Base-by-base conservation (phyloP, 37 sponge, comb jelly and placozoan species). In the Agelas oroides region DNA sequence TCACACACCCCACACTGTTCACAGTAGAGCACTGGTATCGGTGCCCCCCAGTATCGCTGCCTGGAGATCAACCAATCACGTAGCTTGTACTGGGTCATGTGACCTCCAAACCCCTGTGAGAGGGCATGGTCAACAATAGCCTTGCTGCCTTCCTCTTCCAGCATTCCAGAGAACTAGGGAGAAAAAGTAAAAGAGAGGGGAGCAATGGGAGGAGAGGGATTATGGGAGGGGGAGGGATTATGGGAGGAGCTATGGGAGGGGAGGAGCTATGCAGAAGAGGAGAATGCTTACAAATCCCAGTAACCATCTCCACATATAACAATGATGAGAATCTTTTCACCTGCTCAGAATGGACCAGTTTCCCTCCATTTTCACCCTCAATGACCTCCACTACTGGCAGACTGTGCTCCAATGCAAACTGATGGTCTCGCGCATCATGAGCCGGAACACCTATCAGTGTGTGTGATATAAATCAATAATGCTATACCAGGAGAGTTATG, bases 41-140 rank as follows among this genome's bases (percentile, higher is more conserved):
- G 96, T 2, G 91, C 73, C 1, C 96, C 96, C 96, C 96, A 95
- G 82, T 93, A 95, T 23, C 96, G 87, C 75, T 95, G 96, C 35
- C 96, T 54, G n/a, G 96, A 95, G 12, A 95, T 89, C 54, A 95
- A 68, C 96, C 94, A 93, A 78, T 96, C 96, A 21, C 89, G 81
- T 54, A 93, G 84, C 73, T 84, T 85, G 75, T 88, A 90, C 27
- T 84, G 76, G 5, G 75, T 88, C 86, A 76, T 85, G 57, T 27
- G 57, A 67, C 90, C 93, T 40, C 90, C 93, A 75, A 68, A 21
- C 16, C 77, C 77, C 35, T 52, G 34, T 8, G 64, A 20, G 38
- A 71, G 40, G 69, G 87, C 90, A 66, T 77, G 56, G 35, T 77
- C 57, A 14, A 81, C 34, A 21, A 93, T 79, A 27, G 82, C 86